Percentiles rank a stretch among this genome's conserved stretches.
These are phyloP conservation scores for Rhyacichthys aspro DNA, from an alignment of 2,797 vertebrate genomes.

Conservation along the genomic window DNA sequence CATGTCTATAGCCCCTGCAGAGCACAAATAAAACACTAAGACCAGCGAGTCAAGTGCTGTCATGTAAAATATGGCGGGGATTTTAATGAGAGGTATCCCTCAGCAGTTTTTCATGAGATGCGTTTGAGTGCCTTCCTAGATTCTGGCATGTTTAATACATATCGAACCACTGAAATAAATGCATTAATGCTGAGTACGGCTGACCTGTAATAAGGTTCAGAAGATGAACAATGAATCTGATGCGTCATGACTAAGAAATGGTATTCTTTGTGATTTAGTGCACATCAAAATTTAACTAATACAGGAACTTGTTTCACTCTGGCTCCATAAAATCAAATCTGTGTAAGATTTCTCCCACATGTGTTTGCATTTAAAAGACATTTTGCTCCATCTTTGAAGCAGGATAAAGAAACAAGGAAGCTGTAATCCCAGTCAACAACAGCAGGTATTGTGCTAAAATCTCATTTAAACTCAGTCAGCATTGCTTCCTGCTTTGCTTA, in stretches of 20 bases:
- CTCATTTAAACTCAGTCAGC: constrained; percentile 36
- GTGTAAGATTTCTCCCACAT: constrained; percentile 14
- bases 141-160: constrained; percentile 12
- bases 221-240: constrained; percentile 7
- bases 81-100: constrained; percentile 6
- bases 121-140: constrained; percentile 1
- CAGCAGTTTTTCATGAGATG: neutral
- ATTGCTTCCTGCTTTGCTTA: constrained; percentile 42
- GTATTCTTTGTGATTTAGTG: constrained; percentile 11
- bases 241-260: constrained; percentile 1
- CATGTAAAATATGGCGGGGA: constrained; percentile 1
- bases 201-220: constrained; percentile 2
- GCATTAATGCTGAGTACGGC: constrained; percentile 6
- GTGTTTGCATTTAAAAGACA: constrained; percentile 48
- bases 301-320: constrained; percentile 2
- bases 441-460: constrained; percentile 50
- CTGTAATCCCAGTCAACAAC: constrained; percentile 48
- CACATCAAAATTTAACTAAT: neutral
- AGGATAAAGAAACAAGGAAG: constrained; percentile 35
- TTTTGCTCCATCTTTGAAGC: constrained; percentile 40
- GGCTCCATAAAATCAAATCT: constrained; percentile 3
- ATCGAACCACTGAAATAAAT: constrained; percentile 9
- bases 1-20: neutral
- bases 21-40: neutral
- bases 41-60: constrained; percentile 2